Evolutionary conservation across 2,113 vertebrate genomes (phyloP), one percentile per base, ranked within the genome.

Genomic region (Rhinogobius similis): DNA sequence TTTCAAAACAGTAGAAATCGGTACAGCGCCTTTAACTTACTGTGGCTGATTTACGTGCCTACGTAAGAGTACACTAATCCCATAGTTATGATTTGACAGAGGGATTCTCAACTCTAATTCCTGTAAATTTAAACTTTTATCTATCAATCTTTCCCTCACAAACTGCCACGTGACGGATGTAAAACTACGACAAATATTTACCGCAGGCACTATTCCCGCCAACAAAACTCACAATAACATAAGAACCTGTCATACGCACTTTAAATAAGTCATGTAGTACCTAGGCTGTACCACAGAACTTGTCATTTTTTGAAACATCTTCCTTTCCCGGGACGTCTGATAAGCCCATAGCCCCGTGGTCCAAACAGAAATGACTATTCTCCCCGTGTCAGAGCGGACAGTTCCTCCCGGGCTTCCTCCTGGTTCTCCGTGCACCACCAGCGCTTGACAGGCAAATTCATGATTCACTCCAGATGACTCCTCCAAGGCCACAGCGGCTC

Each of bases 351-450:
- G 70, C 53, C 21, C 5, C 75, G 41, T 61, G 52, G 65, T 65
- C 72, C 32, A 68, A 78, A 67, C 58, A 72, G 48, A 81, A 68
- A 68, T 65, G 72, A 61, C 73, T 21, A 76, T 29, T 63, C 77
- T 64, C 43, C 36, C 46, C 26, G n/a, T 72, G 78, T 82, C 86
- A 79, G 64, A 72, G 71, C 65, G 69, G 75, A 79, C 82, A 73
- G 55, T 75, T 56, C 58, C 24, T 69, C 44, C 39, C 43, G 66
- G 56, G 72, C 74, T 0, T 46, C 48, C 24, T 29, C 55, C 23
- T 6, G 13, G 52, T 26, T 55, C 41, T 78, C 84, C 67, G 13
- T 7, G 21, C 21, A 72, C 81, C 20, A 43, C 52, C 53, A 82
- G 59, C 21, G 38, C 70, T 50, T 74, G 71, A 79, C 75, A 75